Conservation (phyloP, 2,113 vertebrate genomes). For the Polypterus bichir region DNA sequence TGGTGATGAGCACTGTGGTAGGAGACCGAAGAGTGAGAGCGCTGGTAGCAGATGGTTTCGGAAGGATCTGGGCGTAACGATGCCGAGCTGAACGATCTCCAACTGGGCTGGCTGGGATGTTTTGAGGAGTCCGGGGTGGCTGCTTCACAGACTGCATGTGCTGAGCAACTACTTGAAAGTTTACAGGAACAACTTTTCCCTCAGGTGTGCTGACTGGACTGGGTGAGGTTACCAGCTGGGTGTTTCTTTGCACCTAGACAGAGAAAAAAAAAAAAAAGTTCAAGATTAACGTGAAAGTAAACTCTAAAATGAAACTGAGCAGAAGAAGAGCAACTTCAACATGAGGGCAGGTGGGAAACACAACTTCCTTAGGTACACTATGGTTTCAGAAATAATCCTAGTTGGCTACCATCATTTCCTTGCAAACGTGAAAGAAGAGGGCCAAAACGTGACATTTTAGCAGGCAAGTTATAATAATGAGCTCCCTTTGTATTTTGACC, state of each 20-base stretch:
- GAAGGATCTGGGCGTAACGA: slow-evolving; percentile 88
- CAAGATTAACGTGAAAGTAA: not conserved
- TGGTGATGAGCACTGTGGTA: slow-evolving; percentile 80
- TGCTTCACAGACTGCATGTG: slow-evolving; percentile 80
- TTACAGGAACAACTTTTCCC: slow-evolving; percentile 80
- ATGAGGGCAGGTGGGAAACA: not conserved
- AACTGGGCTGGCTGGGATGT: slow-evolving; percentile 61
- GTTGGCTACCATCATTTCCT: too few species aligned
- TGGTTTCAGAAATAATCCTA: not conserved
- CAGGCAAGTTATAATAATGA: too few species aligned
- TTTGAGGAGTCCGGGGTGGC: slow-evolving; percentile 76
- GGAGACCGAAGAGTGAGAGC: slow-evolving; percentile 81
- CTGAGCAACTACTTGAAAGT: slow-evolving; percentile 90
- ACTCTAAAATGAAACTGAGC: not conserved
- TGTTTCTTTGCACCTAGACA: slow-evolving; percentile 69
- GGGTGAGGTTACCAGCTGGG: slow-evolving; percentile 76
- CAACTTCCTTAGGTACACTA: not conserved
- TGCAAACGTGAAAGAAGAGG: too few species aligned
- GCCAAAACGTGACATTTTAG: too few species aligned
- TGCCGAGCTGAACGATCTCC: slow-evolving; percentile 80
- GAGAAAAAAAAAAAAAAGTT: slow-evolving; percentile 10
- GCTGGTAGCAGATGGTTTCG: slow-evolving; percentile 75
- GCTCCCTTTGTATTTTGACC: too few species aligned
- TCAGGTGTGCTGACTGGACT: slow-evolving; percentile 71
- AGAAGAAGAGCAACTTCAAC: not conserved